Evolutionary conservation across 1,140 invertebrate genomes (phyloP), one percentile per base, ranked within the genome.

Genomic region (Atta texana): DNA sequence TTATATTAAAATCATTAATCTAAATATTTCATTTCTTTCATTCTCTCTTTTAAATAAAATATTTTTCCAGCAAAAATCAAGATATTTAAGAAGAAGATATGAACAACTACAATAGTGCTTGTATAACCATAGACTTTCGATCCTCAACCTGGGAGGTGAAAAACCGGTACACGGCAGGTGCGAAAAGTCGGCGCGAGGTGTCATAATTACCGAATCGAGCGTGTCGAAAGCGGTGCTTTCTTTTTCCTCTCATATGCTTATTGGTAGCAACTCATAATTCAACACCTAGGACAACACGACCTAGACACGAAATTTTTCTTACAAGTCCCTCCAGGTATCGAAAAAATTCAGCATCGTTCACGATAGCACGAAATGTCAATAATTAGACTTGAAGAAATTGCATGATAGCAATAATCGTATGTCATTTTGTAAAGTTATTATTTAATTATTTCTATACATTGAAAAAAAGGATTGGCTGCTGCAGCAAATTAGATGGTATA

Each of bases 181-280:
- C 74, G 81, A 87, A 87, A 87, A 87, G 57, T 61, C 61, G 55
- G n/a, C 28, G 10, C 4, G 39, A 85, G 34, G 69, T 85, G 86
- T 87, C 69, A 87, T 85, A 87, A 87, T 87, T 87, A 85, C 68
- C 55, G 85, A 87, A 87, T 87, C 64, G 78, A 87, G 77, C 78
- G 85, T 87, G 78, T 82, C 78, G 85, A 87, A 72, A 84, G 69
- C 68, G 55, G 28, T 31, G 21, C 63, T 80, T 80, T 80, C 63
- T 69, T 84, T 84, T 75, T 34, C 21, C n/a, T 55, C 49, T 55
- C 18, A 14, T 21, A n/a, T 16, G 31, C 55, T 78, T 85, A 66
- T n/a, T 49, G 31, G 59, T 66, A 80, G 63, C 61, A 55, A 39
- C 16, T 66, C 53, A 21, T 66, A 80, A 53, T 80, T 75, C 69